Evolutionary conservation across 2,113 vertebrate genomes (phyloP).

Genomic region (Muntiacus muntjak): DNA sequence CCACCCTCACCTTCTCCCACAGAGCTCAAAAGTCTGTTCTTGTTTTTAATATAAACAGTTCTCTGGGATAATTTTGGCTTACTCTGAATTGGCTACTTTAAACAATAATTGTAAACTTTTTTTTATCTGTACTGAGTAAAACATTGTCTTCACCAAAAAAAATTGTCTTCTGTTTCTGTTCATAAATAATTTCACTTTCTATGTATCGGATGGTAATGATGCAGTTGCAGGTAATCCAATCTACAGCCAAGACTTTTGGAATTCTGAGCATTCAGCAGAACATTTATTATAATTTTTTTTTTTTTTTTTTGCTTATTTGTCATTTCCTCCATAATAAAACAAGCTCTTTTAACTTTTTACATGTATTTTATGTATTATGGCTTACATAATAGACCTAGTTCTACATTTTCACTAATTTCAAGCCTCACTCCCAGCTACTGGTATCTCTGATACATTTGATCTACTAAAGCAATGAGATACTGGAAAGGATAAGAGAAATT

Average conservation of each 20-base stretch:
- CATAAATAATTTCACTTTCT: neutral
- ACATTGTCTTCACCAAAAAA: neutral
- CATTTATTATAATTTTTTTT: neutral
- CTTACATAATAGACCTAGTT: neutral
- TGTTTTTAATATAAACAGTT: constrained; percentile 5
- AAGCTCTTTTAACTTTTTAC: neutral
- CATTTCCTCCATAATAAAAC: neutral
- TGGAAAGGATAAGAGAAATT: neutral
- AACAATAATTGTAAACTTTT: neutral
- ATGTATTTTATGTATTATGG: neutral
- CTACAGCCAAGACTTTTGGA: neutral
- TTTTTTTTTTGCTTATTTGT: neutral
- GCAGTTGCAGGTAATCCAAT: neutral
- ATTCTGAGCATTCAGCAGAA: neutral
- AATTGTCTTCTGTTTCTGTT: constrained; percentile 5
- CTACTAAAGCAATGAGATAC: neutral
- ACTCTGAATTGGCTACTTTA: neutral
- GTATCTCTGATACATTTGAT: neutral
- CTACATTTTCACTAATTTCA: neutral
- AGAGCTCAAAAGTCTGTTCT: too few relatives aligned
- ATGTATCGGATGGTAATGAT: neutral
- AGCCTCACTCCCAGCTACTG: neutral
- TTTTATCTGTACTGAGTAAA: neutral
- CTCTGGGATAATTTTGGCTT: neutral
- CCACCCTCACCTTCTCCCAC: too few relatives aligned